Base-by-base conservation (phyloP, 1,140 invertebrate species). In the Pseudomyrmex concolor region DNA sequence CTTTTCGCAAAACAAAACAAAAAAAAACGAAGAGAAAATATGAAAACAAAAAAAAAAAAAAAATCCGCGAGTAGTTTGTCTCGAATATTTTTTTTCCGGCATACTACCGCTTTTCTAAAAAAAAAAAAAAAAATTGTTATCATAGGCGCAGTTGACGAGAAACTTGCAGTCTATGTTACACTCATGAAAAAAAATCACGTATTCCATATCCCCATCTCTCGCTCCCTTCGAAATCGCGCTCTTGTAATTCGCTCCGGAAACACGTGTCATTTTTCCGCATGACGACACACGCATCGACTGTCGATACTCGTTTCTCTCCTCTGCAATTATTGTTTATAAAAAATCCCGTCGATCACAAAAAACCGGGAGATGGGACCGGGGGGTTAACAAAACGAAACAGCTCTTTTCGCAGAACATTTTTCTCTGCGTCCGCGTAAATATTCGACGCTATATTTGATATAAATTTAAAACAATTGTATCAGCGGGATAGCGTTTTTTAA, bases 61-160 rank as follows among this genome's bases (percentile, higher is more conserved):
- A 59, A 57, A 80, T 19, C 70, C 54, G 50, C 67, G 50, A 34
- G 22, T 51, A 7, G 54, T 54, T 19, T 54, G 66, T 70, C 54
- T 80, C 66, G 51, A 43, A 70, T 70, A 70, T 70, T 80, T 80
- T 80, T 80, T 80, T 80, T 66, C 17, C 54, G 25, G 12, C 19
- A 22, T 50, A n/a, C 60, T 55, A 59, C 76, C 59, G 76, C 54
- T 80, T 80, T 80, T 48, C 54, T 50, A 43, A 50, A 34, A 80
- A 80, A 80, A 80, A 80, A 80, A 70, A 80, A 80, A 80, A 80
- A 80, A 70, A 80, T 70, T 70, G 76, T 80, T 80, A 80, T 80
- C 66, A 66, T 12, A 54, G 15, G 51, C 66, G 22, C 25, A 80
- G 76, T 59, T 80, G 70, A 59, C 54, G 76, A 59, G 60, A 80